Conservation (phyloP, 2,113 vertebrate species). For the Gorsachius goisagi region DNA sequence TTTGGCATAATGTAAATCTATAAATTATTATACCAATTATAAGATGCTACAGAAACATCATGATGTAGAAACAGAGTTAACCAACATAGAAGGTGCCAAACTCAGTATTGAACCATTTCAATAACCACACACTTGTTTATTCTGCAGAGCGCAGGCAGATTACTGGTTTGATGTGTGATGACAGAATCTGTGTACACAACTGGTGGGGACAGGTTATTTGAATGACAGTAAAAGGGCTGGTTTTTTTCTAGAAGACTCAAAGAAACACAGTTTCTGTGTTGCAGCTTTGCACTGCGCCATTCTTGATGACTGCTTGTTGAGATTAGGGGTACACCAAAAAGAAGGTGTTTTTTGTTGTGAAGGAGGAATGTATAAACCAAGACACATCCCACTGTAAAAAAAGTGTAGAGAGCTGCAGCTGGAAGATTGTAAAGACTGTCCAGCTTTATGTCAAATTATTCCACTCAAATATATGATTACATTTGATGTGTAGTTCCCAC, state of each 20-base stretch:
- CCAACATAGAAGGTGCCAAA: not conserved
- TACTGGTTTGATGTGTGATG: not conserved
- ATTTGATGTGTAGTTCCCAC: not conserved
- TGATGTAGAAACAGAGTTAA: not conserved
- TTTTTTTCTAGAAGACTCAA: not conserved
- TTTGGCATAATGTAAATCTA: not conserved
- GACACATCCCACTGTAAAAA: not conserved
- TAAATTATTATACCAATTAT: not conserved
- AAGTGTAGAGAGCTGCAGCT: not conserved
- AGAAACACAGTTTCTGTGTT: not conserved
- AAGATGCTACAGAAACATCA: not conserved
- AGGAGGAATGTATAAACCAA: not conserved
- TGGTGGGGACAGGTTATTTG: not conserved
- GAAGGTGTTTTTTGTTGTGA: not conserved
- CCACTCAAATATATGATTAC: not conserved
- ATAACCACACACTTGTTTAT: not conserved
- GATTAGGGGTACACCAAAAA: not conserved
- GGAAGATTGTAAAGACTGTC: not conserved
- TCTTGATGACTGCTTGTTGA: not conserved
- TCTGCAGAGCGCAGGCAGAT: not conserved
- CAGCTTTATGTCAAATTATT: not conserved
- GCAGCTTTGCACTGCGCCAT: not conserved
- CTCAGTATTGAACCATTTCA: not conserved
- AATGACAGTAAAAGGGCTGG: not conserved
- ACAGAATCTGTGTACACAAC: not conserved